These are phyloP conservation scores for Baronia brevicornis DNA, from an alignment of 2,888 invertebrate genomes.

Conservation along the genomic window DNA sequence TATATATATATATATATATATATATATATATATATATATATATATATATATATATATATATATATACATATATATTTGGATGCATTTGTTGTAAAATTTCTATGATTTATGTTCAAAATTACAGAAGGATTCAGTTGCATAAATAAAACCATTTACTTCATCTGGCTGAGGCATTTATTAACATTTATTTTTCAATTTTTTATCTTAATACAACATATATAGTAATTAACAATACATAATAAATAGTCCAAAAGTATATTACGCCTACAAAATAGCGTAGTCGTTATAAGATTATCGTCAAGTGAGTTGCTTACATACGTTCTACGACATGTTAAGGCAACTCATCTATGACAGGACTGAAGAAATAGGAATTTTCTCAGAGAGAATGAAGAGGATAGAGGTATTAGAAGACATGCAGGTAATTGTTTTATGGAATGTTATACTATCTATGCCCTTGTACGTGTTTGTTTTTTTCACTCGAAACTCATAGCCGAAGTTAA, in stretches of 20 bases:
- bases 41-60: too few species aligned
- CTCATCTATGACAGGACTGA: conserved; percentile 56
- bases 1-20: too few species aligned
- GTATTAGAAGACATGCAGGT: conserved; percentile 9
- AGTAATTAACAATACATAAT: conserved; percentile 77
- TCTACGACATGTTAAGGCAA: conserved; percentile 59
- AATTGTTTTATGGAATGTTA: not conserved
- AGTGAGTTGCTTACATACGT: conserved; percentile 62
- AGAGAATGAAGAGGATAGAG: conserved; percentile 33
- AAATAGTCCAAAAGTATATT: conserved; percentile 77
- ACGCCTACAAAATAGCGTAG: conserved; percentile 76
- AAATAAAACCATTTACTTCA: conserved; percentile 46
- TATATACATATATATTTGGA: too few species aligned
- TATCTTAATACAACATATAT: conserved; percentile 76
- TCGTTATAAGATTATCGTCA: conserved; percentile 74
- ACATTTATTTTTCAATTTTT: conserved; percentile 73
- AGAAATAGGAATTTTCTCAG: conserved; percentile 52
- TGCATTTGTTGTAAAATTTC: too few species aligned
- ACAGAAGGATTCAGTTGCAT: conserved; percentile 5
- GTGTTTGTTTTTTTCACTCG: conserved; percentile 16
- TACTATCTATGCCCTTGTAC: not conserved
- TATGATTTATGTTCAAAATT: too few species aligned
- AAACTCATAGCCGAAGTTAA: conserved; percentile 34
- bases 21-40: too few species aligned
- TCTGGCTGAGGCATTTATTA: conserved; percentile 78